These are phyloP conservation scores for Halocaridina rubra DNA, from an alignment of 2,888 invertebrate species.

Conservation along the genomic window DNA sequence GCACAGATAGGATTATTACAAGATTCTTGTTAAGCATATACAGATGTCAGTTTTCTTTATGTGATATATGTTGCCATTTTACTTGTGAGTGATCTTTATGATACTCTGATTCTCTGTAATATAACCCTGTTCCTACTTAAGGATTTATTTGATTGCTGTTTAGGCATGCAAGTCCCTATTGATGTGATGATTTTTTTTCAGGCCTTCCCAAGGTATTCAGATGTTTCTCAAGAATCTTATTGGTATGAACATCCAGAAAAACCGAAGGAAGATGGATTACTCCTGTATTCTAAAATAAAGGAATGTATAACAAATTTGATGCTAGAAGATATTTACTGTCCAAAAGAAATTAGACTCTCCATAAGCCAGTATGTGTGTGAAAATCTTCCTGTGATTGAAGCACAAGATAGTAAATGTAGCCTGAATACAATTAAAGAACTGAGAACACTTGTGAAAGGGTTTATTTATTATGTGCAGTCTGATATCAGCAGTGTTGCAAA, in stretches of 20 bases:
- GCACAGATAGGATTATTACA: too few species aligned
- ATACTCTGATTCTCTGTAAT: too few species aligned
- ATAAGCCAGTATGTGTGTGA: background rate
- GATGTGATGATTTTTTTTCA: background rate
- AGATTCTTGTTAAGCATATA: too few species aligned
- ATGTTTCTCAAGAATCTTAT: background rate
- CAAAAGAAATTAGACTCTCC: background rate
- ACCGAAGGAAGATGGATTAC: background rate
- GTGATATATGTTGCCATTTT: too few species aligned
- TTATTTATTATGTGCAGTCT: background rate
- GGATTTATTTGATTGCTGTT: too few species aligned
- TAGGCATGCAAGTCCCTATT: too few species aligned
- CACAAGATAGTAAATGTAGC: background rate
- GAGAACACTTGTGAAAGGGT: background rate
- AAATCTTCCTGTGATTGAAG: background rate
- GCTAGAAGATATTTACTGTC: background rate
- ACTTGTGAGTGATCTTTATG: too few species aligned
- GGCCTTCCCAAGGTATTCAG: background rate
- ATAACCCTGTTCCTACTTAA: too few species aligned
- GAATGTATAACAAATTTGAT: background rate
- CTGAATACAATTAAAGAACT: background rate
- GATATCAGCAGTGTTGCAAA: background rate
- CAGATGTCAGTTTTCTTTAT: too few species aligned
- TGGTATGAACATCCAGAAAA: background rate
- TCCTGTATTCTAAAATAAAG: background rate